Percentiles rank a stretch among this genome's conserved stretches.
Conservation (phyloP, 2,113 vertebrate genomes). For the Gallinago paraguaiae region DNA sequence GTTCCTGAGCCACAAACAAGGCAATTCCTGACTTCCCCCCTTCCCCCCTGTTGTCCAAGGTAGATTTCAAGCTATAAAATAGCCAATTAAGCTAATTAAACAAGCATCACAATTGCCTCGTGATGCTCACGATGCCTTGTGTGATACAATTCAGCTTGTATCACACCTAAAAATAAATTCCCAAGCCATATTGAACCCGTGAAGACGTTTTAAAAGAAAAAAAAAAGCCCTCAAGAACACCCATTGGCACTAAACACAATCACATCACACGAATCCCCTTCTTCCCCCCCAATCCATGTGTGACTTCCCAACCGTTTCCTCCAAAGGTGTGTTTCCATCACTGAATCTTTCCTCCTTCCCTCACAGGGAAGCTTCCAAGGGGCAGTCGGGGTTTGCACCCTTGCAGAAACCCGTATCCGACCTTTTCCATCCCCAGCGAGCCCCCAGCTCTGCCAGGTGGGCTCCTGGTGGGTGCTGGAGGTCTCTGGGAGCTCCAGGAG, state of each 20-base stretch:
- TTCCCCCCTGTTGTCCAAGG: neutral
- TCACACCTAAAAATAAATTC: neutral
- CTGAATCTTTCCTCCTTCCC: neutral
- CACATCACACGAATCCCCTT: accelerated
- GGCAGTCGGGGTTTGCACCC: accelerated
- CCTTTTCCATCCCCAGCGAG: accelerated
- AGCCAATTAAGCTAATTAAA: neutral
- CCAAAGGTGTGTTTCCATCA: accelerated
- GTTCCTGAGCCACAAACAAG: neutral
- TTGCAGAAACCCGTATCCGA: accelerated
- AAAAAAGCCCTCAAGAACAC: too few species aligned
- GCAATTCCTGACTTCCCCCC: neutral
- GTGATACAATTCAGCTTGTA: neutral
- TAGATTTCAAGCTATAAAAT: neutral
- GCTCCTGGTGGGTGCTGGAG: neutral
- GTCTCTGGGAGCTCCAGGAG: neutral
- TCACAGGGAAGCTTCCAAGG: neutral
- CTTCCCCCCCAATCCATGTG: accelerated
- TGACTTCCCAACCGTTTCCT: neutral
- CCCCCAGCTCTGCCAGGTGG: accelerated
- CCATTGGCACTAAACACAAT: accelerated
- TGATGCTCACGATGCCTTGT: too few species aligned
- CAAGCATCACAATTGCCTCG: neutral
- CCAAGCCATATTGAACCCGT: accelerated
- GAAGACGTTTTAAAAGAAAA: neutral